Evolutionary conservation across 2,888 invertebrate genomes (phyloP), one percentile per base, ranked within the genome.

Genomic region (Tachina lurida): DNA sequence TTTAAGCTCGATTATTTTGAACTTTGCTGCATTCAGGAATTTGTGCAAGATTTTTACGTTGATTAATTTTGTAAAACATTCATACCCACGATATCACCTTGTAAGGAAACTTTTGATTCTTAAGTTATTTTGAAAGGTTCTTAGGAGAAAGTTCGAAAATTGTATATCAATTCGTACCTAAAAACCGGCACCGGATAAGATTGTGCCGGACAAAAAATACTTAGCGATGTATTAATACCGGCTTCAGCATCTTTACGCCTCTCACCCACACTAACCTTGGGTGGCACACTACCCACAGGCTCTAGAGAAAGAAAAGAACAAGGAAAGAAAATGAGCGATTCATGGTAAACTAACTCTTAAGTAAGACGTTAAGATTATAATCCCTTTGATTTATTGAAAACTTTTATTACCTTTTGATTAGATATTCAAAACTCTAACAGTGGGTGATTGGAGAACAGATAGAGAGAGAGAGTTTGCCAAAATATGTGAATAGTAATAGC

Each of bases 191-290:
- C 93, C 68, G 95, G 96, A 92, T 95, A 95, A 87, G 95, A 96
- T 94, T 96, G 96, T 87, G 96, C 96, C 90, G 95, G 96, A 92
- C 96, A 96, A 91, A 95, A 94, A 87, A 96, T 93, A 81, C 95
- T 95, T 91, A 96, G 94, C 89, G 94, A 94, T 0, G 89, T 87
- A 17, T 83, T 74, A 3, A 90, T 52, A 2, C 79, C 87, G 9
- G 91, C 89, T 81, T 92, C 92, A 89, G 95, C 95, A 89, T 94
- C 94, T 88, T 94, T 94, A 89, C 93, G 94, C 92, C 95, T 94
- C 91, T 95, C 95, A 86, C 95, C 95, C 92, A 91, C 87, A 87
- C 91, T 91, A 84, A 94, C 93, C 90, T 94, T 94, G 10, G 94
- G 94, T 73, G 92, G 89, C 81, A 93, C 94, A 89, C 93, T 93